Evolutionary conservation across 2,113 vertebrate genomes (phyloP).

Genomic region (Ptyas mucosa): DNA sequence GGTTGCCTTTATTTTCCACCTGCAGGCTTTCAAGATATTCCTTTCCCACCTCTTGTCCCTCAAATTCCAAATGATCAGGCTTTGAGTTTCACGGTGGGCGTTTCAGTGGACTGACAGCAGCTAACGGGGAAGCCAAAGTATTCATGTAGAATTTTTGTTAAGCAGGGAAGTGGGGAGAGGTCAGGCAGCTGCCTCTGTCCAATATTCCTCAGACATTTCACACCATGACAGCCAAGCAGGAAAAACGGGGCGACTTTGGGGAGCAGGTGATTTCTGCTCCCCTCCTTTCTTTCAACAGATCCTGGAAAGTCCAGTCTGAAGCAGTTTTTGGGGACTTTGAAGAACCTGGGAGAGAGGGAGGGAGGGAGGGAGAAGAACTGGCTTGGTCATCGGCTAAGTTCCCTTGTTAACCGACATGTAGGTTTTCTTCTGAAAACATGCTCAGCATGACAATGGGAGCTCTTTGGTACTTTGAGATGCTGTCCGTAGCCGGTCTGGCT

Average conservation of each 20-base stretch:
- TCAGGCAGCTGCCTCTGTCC: no score
- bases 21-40: not conserved
- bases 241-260: not conserved
- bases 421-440: not conserved
- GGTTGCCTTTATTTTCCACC: no score
- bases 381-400: not conserved
- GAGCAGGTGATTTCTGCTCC: not conserved
- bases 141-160: not conserved
- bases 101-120: not conserved
- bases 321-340: not conserved
- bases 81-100: fast-evolving
- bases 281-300: not conserved
- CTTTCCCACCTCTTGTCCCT: not conserved
- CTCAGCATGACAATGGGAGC: constrained; percentile 4
- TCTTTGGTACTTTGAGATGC: not conserved
- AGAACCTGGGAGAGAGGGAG: no score
- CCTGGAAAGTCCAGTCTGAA: no score
- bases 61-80: not conserved
- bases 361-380: no score
- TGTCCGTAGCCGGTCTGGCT: not conserved
- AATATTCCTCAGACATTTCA: not conserved
- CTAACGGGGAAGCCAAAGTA: not conserved
- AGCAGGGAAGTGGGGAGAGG: no score
- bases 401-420: constrained; percentile 25
- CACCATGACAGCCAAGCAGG: not conserved